phyloP scores from a whole-genome alignment of 2,888 invertebrate species.

The Smittia aterrima region DNA sequence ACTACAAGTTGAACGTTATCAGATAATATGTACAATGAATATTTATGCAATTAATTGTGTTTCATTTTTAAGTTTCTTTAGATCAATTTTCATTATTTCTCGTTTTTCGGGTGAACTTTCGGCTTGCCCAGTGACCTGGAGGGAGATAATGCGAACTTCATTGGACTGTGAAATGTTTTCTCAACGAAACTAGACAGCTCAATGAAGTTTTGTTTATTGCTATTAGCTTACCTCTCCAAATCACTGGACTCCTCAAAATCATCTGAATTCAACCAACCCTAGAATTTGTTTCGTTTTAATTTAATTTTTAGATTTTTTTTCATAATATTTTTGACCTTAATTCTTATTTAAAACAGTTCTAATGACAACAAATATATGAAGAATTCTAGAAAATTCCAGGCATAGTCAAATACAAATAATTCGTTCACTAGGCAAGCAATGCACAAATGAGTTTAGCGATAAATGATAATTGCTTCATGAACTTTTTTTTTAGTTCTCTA shows the following conservation, averaged over 20 bases:
- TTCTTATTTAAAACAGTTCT: neutral
- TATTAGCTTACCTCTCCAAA: neutral
- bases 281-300: neutral
- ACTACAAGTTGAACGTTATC: conserved; percentile 12
- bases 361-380: conserved; percentile 7
- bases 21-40: conserved; percentile 21
- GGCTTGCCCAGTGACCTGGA: neutral
- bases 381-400: conserved; percentile 5
- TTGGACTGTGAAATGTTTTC: too few relatives aligned
- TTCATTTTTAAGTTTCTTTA: conserved; percentile 3
- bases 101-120: neutral
- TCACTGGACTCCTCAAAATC: neutral
- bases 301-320: neutral
- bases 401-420: conserved; percentile 16
- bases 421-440: neutral
- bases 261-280: neutral
- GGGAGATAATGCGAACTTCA: too few relatives aligned
- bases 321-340: neutral
- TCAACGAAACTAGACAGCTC: too few relatives aligned
- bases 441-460: neutral
- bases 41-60: conserved; percentile 30
- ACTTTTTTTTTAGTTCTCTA: neutral
- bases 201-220: too few relatives aligned
- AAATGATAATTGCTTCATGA: neutral
- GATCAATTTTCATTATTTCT: neutral